Conservation (phyloP, 2,888 invertebrate genomes). For the Tyria jacobaeae region DNA sequence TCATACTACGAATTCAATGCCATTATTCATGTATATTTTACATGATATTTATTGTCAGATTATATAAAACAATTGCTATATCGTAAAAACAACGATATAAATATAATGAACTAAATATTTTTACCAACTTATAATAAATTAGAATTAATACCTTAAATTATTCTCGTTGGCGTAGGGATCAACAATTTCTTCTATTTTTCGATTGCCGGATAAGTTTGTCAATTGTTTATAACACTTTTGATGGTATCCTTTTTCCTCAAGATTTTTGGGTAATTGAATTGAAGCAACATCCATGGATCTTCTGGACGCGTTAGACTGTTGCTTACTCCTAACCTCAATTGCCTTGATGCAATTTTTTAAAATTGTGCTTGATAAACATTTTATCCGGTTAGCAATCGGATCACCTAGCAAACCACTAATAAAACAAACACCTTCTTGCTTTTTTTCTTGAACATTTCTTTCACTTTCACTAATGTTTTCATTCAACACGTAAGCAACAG, state of each 20-base stretch:
- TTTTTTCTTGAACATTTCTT: no score
- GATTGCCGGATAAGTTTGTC: conserved; percentile 14
- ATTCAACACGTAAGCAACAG: no score
- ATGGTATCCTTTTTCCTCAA: conserved; percentile 14
- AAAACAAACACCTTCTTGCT: no score
- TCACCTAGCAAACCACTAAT: background rate
- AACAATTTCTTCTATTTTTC: conserved; percentile 14
- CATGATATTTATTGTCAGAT: conserved; percentile 13
- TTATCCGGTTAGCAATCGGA: conserved; percentile 6
- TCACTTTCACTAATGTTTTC: no score
- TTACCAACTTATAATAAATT: conserved; percentile 10
- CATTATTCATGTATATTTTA: conserved; percentile 14
- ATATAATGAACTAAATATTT: conserved; percentile 13
- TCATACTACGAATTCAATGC: no score
- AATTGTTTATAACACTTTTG: conserved; percentile 15
- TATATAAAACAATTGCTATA: conserved; percentile 11
- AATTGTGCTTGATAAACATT: conserved; percentile 4
- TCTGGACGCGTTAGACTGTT: conserved; percentile 8
- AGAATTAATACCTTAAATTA: conserved; percentile 9
- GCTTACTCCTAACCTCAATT: conserved; percentile 9
- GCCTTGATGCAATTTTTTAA: conserved; percentile 8
- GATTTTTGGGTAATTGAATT: conserved; percentile 12
- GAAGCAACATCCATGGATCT: conserved; percentile 14
- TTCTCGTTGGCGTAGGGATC: conserved; percentile 14
- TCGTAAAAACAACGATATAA: conserved; percentile 12